Evolutionary conservation across 2,113 vertebrate species (phyloP), one percentile per base, ranked within the genome.

Genomic region (Catharus minimus): DNA sequence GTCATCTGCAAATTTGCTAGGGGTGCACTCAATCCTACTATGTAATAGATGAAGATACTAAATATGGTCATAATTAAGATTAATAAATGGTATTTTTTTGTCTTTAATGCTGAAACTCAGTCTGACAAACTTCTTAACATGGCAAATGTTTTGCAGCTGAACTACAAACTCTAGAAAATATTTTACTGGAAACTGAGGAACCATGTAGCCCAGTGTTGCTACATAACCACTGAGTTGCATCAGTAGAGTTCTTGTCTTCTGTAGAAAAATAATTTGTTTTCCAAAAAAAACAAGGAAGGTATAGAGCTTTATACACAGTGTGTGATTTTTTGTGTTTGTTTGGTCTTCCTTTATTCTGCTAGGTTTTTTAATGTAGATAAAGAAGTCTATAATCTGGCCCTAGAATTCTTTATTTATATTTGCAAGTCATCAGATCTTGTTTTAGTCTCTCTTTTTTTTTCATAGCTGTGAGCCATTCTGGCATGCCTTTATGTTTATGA

Each of bases 401-500:
- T 93, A 67, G 91, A 93, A 95, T 97, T 96, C 73, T 95, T 96
- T 97, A 91, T 92, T 74, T 82, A 23, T 96, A 95, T 97, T 97
- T 97, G 69, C 60, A 93, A 90, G 76, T 97, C 88, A 93, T 95
- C 89, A 96, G 89, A 94, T 91, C 93, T 90, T 92, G 86, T 89
- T 94, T 93, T 92, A 88, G 72, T 95, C 58, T 66, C 52, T 44
- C 20, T 61, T 56, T 44, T 64, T 52, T 72, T 90, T 96, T 91
- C 69, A 74, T 93, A 92, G 82, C 94, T 80, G 53, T 72, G 73
- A 95, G 90, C 90, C 39, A 52, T 96, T 96, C 74, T 94, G 92
- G 78, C 96, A 95, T 96, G 96, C 91, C 93, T 96, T 92, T 94
- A 82, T 93, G 77, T 94, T 97, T 96, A 94, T 97, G 95, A 92